These are phyloP conservation scores for Drosophila seguyi DNA, from an alignment of 1,140 invertebrate genomes.

Conservation along the genomic window DNA sequence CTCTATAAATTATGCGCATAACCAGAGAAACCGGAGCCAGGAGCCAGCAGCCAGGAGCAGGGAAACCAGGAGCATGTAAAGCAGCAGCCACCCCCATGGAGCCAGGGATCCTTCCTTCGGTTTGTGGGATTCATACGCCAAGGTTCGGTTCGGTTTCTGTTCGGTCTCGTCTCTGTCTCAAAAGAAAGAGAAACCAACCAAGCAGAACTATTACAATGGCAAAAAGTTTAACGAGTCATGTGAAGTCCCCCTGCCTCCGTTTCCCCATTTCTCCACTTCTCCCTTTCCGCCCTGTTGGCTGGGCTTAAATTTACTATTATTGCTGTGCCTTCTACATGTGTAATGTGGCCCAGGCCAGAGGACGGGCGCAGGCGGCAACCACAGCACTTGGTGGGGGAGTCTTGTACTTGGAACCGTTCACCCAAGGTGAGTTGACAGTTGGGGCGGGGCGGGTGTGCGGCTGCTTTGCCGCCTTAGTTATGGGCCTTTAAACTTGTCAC, in stretches of 20 bases:
- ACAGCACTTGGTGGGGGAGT: slow-evolving; percentile 43
- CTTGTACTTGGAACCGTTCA: slow-evolving; percentile 36
- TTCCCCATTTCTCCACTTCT: neutral
- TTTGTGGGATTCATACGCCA: slow-evolving; percentile 27
- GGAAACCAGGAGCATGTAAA: slow-evolving; percentile 53
- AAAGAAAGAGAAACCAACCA: slow-evolving; percentile 72
- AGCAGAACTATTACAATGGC: slow-evolving; percentile 81
- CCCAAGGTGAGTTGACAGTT: slow-evolving; percentile 31
- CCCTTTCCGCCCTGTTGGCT: slow-evolving; percentile 10
- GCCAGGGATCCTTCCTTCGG: slow-evolving; percentile 4
- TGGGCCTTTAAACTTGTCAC: slow-evolving; percentile 77
- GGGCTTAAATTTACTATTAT: slow-evolving; percentile 73
- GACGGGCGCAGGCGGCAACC: slow-evolving; percentile 40
- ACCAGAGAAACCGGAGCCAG: slow-evolving; percentile 47
- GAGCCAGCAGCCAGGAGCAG: slow-evolving; percentile 1
- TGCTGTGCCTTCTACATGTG: slow-evolving; percentile 61
- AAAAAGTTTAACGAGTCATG: slow-evolving; percentile 82
- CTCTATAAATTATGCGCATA: slow-evolving; percentile 83
- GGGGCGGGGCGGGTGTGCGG: slow-evolving; percentile 1
- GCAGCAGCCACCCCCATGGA: slow-evolving; percentile 39
- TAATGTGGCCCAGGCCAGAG: slow-evolving; percentile 60
- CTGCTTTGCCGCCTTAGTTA: slow-evolving; percentile 50
- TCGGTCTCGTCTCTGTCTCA: slow-evolving; percentile 28
- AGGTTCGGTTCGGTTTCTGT: slow-evolving; percentile 18
- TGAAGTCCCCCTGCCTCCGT: slow-evolving; percentile 36